Percentiles rank a stretch among this genome's conserved stretches.
Conservation (phyloP, 2,888 invertebrate species). For the Ctena decussata region DNA sequence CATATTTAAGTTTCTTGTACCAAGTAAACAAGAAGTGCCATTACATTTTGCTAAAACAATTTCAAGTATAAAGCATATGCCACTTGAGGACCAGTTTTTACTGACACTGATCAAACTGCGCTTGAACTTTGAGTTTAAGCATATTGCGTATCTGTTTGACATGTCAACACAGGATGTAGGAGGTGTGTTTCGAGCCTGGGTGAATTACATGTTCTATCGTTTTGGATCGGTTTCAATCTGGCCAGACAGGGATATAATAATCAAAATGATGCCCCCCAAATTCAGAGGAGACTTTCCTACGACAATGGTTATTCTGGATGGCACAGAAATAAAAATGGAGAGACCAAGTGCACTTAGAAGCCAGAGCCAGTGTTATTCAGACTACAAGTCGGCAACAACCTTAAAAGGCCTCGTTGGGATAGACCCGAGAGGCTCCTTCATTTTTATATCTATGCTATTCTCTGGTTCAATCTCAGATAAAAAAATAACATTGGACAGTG, state of each 20-base stretch:
- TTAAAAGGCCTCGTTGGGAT: slow-evolving; percentile 52
- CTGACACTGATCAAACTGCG: not conserved
- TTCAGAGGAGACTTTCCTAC: slow-evolving; percentile 56
- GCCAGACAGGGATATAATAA: slow-evolving; percentile 41
- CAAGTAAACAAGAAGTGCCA: not conserved
- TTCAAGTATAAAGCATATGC: not conserved
- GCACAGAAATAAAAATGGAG: slow-evolving; percentile 56
- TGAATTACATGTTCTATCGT: not conserved
- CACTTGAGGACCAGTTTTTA: not conserved
- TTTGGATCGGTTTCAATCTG: slow-evolving; percentile 18
- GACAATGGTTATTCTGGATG: slow-evolving; percentile 54
- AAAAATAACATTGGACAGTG: slow-evolving; percentile 10
- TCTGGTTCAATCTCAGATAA: slow-evolving; percentile 47
- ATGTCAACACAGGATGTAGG: not conserved
- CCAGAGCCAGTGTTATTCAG: slow-evolving; percentile 63
- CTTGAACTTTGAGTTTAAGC: not conserved
- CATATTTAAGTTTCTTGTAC: slow-evolving; percentile 7
- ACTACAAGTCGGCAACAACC: slow-evolving; percentile 65
- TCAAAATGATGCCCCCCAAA: slow-evolving; percentile 43
- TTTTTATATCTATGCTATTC: slow-evolving; percentile 42
- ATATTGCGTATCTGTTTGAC: not conserved
- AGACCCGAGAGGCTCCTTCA: slow-evolving; percentile 59
- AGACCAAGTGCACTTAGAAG: slow-evolving; percentile 36
- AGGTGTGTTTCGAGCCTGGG: not conserved
- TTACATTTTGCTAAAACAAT: too few relatives aligned